These are phyloP conservation scores for Uromys caudimaculatus DNA, from an alignment of 2,797 vertebrate species.

Conservation along the genomic window DNA sequence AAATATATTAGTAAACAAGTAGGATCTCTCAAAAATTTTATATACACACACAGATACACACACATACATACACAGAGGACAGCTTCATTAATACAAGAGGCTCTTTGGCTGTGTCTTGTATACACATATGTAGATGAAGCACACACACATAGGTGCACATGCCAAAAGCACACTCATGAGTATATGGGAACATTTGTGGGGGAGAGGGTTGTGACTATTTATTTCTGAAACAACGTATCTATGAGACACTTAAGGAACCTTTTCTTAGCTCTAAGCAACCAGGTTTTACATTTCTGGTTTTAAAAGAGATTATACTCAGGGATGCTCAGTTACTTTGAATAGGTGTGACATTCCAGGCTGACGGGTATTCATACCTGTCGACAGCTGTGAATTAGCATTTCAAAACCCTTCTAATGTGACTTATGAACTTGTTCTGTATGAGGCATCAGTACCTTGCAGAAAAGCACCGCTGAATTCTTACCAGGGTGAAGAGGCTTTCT, in stretches of 20 bases:
- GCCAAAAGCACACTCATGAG: background rate
- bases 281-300: slow-evolving; percentile 66
- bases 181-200: background rate
- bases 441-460: slow-evolving; percentile 27
- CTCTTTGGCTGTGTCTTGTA: background rate
- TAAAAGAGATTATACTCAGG: slow-evolving; percentile 63
- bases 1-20: slow-evolving; percentile 25
- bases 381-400: slow-evolving; percentile 76
- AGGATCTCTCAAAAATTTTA: slow-evolving; percentile 7
- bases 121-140: background rate
- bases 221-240: slow-evolving; percentile 28
- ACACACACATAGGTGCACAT: rapidly evolving
- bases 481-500: background rate
- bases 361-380: slow-evolving; percentile 72
- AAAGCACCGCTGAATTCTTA: slow-evolving; percentile 21
- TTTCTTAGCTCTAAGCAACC: slow-evolving; percentile 50
- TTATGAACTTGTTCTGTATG: background rate
- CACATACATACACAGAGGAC: background rate
- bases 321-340: slow-evolving; percentile 69
- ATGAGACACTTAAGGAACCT: background rate
- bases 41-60: background rate
- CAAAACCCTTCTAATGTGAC: slow-evolving; percentile 64
- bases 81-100: background rate
- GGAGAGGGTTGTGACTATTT: background rate
- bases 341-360: slow-evolving; percentile 74